These are phyloP conservation scores for Aradus depressus DNA, from an alignment of 2,888 invertebrate genomes.

Conservation along the genomic window DNA sequence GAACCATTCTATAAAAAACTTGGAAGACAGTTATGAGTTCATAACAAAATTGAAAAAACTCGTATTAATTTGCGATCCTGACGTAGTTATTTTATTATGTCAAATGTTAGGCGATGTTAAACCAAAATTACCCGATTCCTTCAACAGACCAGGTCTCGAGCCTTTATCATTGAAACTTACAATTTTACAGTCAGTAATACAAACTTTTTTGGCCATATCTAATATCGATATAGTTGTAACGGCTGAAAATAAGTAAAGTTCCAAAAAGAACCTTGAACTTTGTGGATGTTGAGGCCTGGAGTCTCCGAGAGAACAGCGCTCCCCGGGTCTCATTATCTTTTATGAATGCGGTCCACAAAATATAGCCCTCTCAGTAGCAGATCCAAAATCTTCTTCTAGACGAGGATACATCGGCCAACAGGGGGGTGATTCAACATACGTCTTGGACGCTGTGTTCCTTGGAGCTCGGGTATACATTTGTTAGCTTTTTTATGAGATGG, in stretches of 20 bases:
- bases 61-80: neutral
- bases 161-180: slow-evolving; percentile 6
- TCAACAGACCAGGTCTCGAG: neutral
- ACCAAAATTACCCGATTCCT: neutral
- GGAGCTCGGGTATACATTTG: too few relatives aligned
- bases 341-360: too few relatives aligned
- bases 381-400: too few relatives aligned
- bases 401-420: too few relatives aligned
- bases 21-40: neutral
- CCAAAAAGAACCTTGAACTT: too few relatives aligned
- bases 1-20: neutral
- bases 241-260: neutral
- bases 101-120: neutral
- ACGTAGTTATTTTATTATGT: neutral
- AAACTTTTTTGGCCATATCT: slow-evolving; percentile 1
- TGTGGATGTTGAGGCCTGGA: too few relatives aligned
- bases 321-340: too few relatives aligned
- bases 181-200: slow-evolving; percentile 1
- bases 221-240: slow-evolving; percentile 7
- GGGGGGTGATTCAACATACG: too few relatives aligned
- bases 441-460: too few relatives aligned
- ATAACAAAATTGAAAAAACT: neutral
- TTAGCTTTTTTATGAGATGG: too few relatives aligned
- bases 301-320: too few relatives aligned
- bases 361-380: too few relatives aligned